Evolutionary conservation across 2,888 invertebrate species (phyloP), one percentile per base, ranked within the genome.

Genomic region (Drosophila meridionalis): DNA sequence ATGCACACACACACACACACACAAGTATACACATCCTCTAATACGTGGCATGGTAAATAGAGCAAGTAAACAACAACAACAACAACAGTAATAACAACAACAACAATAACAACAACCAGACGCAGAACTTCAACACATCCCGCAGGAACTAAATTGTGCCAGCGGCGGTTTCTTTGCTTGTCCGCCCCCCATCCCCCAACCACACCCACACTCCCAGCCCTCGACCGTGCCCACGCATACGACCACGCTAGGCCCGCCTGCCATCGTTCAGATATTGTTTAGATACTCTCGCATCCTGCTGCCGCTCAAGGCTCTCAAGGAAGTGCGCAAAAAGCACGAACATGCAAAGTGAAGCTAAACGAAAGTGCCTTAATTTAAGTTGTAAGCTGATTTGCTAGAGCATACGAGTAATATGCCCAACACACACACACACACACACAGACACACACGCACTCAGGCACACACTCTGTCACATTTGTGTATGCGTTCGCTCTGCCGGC

Each of bases 331-430:
- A 81, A 83, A 76, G 80, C 77, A 83, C 81, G 83, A 74, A 74
- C 89, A 90, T 87, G 90, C 90, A 89, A 87, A 87, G 87, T 82
- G 76, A 90, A 87, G 89, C 89, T 87, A 83, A 87, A 86, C 80
- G 89, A 87, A 87, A 87, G 90, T 90, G 90, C 90, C 90, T 87
- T 87, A 87, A 87, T 87, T 87, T 89, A 87, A 87, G 87, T 87
- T 90, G 83, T 90, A 87, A 87, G 87, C 87, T 90, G 89, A 90
- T 87, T 87, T 87, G 76, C 76, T 66, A 58, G 66, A 79, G 74
- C 81, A 73, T 70, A 81, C 70, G 52, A 69, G 69, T 67, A 76
- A 69, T 80, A 86, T 74, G 77, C 59, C 68, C 52, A 64, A 59
- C 72, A 72, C 65, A 52, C 65, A 60, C 56, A 20, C 32, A 62